Evolutionary conservation across 2,888 invertebrate species (phyloP).

Genomic region (Smittia aterrima): DNA sequence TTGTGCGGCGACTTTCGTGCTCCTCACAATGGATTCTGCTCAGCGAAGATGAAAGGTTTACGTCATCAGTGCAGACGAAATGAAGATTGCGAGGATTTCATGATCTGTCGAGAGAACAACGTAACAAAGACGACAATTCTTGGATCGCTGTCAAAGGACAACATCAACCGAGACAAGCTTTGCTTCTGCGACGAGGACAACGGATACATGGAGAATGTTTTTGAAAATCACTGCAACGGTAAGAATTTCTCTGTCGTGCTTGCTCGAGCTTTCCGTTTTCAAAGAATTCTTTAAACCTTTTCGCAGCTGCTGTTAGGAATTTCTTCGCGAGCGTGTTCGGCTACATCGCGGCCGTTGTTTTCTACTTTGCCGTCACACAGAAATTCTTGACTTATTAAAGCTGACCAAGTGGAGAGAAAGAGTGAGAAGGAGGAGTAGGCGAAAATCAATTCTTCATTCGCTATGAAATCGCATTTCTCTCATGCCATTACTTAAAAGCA

Average conservation of each 20-base stretch:
- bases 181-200: constrained; percentile 62
- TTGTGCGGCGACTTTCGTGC: constrained; percentile 68
- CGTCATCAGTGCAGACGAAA: background rate
- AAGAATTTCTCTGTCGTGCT: constrained; percentile 44
- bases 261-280: background rate
- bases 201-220: constrained; percentile 61
- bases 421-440: background rate
- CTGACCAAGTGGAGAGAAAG: constrained; percentile 17
- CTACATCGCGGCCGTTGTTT: constrained; percentile 19
- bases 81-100: constrained; percentile 32
- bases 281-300: background rate
- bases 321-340: constrained; percentile 30
- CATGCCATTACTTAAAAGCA: constrained; percentile 32
- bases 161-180: constrained; percentile 52
- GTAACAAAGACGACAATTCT: constrained; percentile 55
- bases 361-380: constrained; percentile 38
- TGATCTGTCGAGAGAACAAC: constrained; percentile 46
- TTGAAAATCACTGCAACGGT: constrained; percentile 64
- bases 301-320: constrained; percentile 29
- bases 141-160: constrained; percentile 52
- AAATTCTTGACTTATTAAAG: constrained; percentile 38
- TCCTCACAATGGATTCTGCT: constrained; percentile 66
- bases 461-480: constrained; percentile 38
- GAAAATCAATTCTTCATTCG: constrained; percentile 36
- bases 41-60: constrained; percentile 63